Conservation (phyloP, 2,888 invertebrate genomes). For the Ischnura elegans region DNA sequence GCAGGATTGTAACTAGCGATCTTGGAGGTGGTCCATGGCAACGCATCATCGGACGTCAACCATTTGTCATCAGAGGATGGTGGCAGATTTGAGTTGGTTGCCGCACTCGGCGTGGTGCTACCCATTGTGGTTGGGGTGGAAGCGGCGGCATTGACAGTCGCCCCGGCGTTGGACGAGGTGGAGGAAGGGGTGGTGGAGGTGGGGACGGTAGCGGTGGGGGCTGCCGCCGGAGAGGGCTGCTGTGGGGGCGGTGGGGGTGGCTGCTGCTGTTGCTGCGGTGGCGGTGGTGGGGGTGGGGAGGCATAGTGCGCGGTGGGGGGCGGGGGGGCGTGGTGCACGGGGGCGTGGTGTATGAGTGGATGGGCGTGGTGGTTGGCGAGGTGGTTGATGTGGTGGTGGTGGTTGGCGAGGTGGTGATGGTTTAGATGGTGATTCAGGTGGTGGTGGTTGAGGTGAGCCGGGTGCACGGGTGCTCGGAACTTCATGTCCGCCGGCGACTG, state of each 20-base stretch:
- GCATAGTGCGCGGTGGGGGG: slow-evolving; percentile 68
- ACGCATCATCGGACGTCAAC: slow-evolving; percentile 62
- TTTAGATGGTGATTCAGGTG: slow-evolving; percentile 75
- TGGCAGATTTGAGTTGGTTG: slow-evolving; percentile 43
- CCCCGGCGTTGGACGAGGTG: slow-evolving; percentile 62
- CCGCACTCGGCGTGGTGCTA: slow-evolving; percentile 45
- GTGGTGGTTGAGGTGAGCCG: slow-evolving; percentile 76
- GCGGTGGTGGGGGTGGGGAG: slow-evolving; percentile 68
- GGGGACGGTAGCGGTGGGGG: slow-evolving; percentile 65
- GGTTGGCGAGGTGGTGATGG: slow-evolving; percentile 70
- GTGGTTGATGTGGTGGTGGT: slow-evolving; percentile 73
- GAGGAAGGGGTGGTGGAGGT: slow-evolving; percentile 25
- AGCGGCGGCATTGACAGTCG: slow-evolving; percentile 3
- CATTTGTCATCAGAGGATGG: slow-evolving; percentile 61
- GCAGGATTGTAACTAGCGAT: slow-evolving; percentile 89
- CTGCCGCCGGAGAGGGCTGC: slow-evolving; percentile 67
- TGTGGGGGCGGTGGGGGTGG: slow-evolving; percentile 62
- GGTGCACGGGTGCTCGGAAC: slow-evolving; percentile 65
- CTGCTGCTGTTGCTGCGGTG: slow-evolving; percentile 68
- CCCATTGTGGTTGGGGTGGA: slow-evolving; percentile 41
- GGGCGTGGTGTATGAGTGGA: slow-evolving; percentile 67
- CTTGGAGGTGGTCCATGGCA: slow-evolving; percentile 86
- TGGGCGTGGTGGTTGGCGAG: slow-evolving; percentile 65
- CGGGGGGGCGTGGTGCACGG: slow-evolving; percentile 66
- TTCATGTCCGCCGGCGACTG: slow-evolving; percentile 82